phyloP scores from a whole-genome alignment of 1,140 invertebrate species.

The Latrodectus geometricus region DNA sequence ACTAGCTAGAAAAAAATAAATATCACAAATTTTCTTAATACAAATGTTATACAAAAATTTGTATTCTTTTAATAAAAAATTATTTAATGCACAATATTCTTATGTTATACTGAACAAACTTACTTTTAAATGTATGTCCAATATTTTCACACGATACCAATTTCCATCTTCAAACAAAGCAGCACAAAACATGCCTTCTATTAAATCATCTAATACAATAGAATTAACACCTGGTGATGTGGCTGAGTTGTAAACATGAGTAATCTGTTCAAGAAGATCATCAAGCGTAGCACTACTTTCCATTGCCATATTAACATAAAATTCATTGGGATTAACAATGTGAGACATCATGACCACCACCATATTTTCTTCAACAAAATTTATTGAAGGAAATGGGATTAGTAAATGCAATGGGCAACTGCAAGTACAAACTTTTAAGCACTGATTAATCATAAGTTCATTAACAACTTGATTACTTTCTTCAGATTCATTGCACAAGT shows the following conservation, averaged over 20 bases:
- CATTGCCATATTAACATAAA: conserved; percentile 52
- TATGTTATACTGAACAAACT: background rate
- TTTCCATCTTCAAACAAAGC: conserved; percentile 20
- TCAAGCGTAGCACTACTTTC: conserved; percentile 20
- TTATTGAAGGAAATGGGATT: conserved; percentile 24
- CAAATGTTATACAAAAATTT: too few relatives aligned
- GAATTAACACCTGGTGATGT: background rate
- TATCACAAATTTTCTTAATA: too few relatives aligned
- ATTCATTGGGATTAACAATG: conserved; percentile 44
- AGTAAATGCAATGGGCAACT: conserved; percentile 11
- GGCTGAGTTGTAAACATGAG: conserved; percentile 2
- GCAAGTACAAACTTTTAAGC: conserved; percentile 7
- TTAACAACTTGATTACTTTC: background rate
- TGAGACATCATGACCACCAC: conserved; percentile 44
- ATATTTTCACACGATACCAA: conserved; percentile 40
- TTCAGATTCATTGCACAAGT: background rate
- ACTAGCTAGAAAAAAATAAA: too few relatives aligned
- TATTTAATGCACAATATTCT: too few relatives aligned
- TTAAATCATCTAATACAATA: conserved; percentile 4
- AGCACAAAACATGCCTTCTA: conserved; percentile 50
- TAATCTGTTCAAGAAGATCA: conserved; percentile 38
- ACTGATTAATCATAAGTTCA: background rate
- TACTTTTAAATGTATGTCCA: conserved; percentile 11
- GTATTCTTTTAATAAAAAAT: too few relatives aligned
- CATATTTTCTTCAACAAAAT: conserved; percentile 19